Evolutionary conservation across 1,140 invertebrate genomes (phyloP).

Genomic region (Drosophila funebris): DNA sequence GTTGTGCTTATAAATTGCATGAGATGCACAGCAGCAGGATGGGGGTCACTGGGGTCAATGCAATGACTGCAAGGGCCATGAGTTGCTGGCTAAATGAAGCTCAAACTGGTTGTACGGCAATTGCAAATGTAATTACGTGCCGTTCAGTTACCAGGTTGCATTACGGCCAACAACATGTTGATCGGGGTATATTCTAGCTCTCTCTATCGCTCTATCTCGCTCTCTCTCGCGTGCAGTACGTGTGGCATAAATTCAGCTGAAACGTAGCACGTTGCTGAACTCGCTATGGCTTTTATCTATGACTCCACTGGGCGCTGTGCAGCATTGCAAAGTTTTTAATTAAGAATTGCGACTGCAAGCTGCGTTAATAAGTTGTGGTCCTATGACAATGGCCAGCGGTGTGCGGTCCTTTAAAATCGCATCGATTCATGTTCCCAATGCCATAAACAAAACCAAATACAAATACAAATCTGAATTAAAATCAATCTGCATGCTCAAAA

Average conservation of each 20-base stretch:
- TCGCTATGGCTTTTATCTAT: constrained; percentile 33
- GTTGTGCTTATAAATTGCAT: constrained; percentile 49
- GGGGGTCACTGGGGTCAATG: background rate
- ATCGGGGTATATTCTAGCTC: no score
- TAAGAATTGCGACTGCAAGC: constrained; percentile 53
- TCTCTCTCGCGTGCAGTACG: background rate
- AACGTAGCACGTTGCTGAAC: background rate
- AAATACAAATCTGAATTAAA: constrained; percentile 50
- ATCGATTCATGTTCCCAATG: constrained; percentile 14
- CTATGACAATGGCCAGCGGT: constrained; percentile 14
- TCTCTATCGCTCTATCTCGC: background rate
- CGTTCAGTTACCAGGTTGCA: constrained; percentile 47
- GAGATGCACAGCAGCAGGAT: background rate
- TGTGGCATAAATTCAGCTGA: constrained; percentile 47
- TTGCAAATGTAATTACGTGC: constrained; percentile 68
- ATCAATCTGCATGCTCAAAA: constrained; percentile 74
- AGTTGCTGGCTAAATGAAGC: constrained; percentile 43
- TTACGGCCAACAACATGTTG: constrained; percentile 57
- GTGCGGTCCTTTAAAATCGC: background rate
- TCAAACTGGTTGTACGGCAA: constrained; percentile 41
- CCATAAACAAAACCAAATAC: constrained; percentile 17
- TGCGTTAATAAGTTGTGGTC: constrained; percentile 33
- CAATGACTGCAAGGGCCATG: constrained; percentile 28
- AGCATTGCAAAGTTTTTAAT: constrained; percentile 67
- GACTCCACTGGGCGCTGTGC: constrained; percentile 44